Evolutionary conservation across 2,113 vertebrate genomes (phyloP), one percentile per base, ranked within the genome.

Genomic region (Elgaria multicarinata): DNA sequence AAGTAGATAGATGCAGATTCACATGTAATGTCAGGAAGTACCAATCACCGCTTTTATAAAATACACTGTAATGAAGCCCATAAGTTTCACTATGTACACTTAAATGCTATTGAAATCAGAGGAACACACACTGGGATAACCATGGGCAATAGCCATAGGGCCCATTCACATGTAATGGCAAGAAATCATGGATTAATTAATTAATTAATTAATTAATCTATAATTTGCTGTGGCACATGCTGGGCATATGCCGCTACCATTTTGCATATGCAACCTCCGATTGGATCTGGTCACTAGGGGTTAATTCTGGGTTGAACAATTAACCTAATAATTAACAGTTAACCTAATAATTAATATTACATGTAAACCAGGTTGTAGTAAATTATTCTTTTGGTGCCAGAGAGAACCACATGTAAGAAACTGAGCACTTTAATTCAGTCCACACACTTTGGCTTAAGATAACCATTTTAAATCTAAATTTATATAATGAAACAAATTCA

Each of bases 1-100:
- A 67, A 79, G 44, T 39, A 91, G 81, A 85, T 71, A 4, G 28
- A 26, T 16, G 74, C 50, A 88, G 50, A 86, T 89, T 74, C 76
- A 74, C n/a, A 89, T 86, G 26, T 84, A 13, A 44, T 86, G 22
- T 44, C 28, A 44, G 28, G 88, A 42, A 8, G 50, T 39, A 31
- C 20, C 9, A 90, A 91, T 13, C 64, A 77, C 36, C 20, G 39
- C 64, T 77, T n/a, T 36, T 66, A 66, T 46, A 53, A 87, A 87
- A 87, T 31, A 22, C 26, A 9, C 67, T 82, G 69, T 33, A 62
- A 42, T n/a, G 50, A 46, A 83, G 72, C 39, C 81, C 80, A 84
- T 26, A 77, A n/a, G 42, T 39, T 53, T 22, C 44, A 71, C 67
- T 53, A 24, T 85, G 58, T 20, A 12, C 58, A 62, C 28, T 67